phyloP scores from a whole-genome alignment of 1,140 invertebrate genomes.

The Eurytemora carolleeae region DNA sequence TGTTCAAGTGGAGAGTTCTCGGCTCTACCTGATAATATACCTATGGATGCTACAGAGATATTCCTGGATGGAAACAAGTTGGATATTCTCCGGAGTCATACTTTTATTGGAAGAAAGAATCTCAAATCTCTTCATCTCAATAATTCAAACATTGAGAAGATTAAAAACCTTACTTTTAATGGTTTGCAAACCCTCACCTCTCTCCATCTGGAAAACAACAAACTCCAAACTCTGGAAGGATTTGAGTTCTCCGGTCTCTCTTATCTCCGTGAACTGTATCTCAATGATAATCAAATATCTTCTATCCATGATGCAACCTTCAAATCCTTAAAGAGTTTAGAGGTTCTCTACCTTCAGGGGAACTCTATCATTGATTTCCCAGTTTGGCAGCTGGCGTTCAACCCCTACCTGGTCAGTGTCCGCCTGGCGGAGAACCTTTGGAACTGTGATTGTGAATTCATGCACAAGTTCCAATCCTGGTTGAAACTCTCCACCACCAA shows the following conservation, averaged over 20 bases:
- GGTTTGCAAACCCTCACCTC: slow-evolving; percentile 56
- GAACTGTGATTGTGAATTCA: slow-evolving; percentile 71
- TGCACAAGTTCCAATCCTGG: slow-evolving; percentile 63
- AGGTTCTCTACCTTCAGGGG: slow-evolving; percentile 58
- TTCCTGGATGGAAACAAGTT: slow-evolving; percentile 76
- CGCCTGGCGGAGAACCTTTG: slow-evolving; percentile 58
- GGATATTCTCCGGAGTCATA: slow-evolving; percentile 57
- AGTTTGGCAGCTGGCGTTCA: slow-evolving; percentile 57
- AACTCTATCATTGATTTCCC: slow-evolving; percentile 58
- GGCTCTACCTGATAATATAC: slow-evolving; percentile 58
- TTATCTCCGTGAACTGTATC: slow-evolving; percentile 55
- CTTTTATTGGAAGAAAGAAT: slow-evolving; percentile 76
- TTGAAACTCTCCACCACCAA: slow-evolving; percentile 39
- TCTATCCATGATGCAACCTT: slow-evolving; percentile 61
- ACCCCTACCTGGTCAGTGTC: slow-evolving; percentile 44
- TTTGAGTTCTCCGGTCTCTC: slow-evolving; percentile 70
- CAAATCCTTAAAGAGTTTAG: slow-evolving; percentile 47
- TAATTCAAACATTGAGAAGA: slow-evolving; percentile 55
- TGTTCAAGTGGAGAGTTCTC: slow-evolving; percentile 52
- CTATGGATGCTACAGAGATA: slow-evolving; percentile 80
- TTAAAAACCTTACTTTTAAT: slow-evolving; percentile 79
- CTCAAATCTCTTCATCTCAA: slow-evolving; percentile 66
- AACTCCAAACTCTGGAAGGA: slow-evolving; percentile 51
- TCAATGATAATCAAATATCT: slow-evolving; percentile 62
- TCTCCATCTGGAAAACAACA: slow-evolving; percentile 66